Conservation (phyloP, 2,888 invertebrate species). For the Hemithea aestivaria region DNA sequence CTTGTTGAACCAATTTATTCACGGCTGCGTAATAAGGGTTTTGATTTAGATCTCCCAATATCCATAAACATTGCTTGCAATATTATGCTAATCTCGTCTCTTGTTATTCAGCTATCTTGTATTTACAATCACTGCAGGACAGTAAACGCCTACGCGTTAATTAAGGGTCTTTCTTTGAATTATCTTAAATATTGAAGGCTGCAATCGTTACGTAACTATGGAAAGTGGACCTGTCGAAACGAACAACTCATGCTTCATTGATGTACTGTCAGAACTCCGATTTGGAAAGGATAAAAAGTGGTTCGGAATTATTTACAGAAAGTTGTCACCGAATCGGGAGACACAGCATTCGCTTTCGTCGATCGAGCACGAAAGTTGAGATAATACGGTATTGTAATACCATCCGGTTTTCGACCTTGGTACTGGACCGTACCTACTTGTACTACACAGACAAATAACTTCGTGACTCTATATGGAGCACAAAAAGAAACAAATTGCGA, state of each 20-base stretch:
- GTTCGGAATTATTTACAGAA: slow-evolving; percentile 63
- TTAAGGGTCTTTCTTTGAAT: slow-evolving; percentile 59
- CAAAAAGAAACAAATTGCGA: slow-evolving; percentile 58
- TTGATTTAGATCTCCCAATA: slow-evolving; percentile 22
- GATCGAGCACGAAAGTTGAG: slow-evolving; percentile 61
- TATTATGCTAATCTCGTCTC: slow-evolving; percentile 17
- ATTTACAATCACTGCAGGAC: slow-evolving; percentile 23
- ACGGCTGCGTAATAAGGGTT: slow-evolving; percentile 19
- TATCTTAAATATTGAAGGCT: slow-evolving; percentile 46
- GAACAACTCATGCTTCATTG: slow-evolving; percentile 56
- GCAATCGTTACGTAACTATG: slow-evolving; percentile 51
- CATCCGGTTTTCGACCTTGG: slow-evolving; percentile 68
- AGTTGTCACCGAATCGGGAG: slow-evolving; percentile 69
- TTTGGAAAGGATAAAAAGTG: slow-evolving; percentile 72
- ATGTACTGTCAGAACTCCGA: slow-evolving; percentile 62
- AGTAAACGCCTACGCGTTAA: slow-evolving; percentile 54
- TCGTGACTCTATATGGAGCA: slow-evolving; percentile 60
- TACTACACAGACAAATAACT: slow-evolving; percentile 44
- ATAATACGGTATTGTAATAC: slow-evolving; percentile 50
- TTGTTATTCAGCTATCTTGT: slow-evolving; percentile 21
- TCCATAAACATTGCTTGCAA: slow-evolving; percentile 23
- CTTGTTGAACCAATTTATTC: neutral
- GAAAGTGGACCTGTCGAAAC: slow-evolving; percentile 65
- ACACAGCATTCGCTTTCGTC: slow-evolving; percentile 67
- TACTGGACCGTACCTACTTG: slow-evolving; percentile 40